These are phyloP conservation scores for Coleophora flavipennella DNA, from an alignment of 2,888 invertebrate species.

Conservation along the genomic window DNA sequence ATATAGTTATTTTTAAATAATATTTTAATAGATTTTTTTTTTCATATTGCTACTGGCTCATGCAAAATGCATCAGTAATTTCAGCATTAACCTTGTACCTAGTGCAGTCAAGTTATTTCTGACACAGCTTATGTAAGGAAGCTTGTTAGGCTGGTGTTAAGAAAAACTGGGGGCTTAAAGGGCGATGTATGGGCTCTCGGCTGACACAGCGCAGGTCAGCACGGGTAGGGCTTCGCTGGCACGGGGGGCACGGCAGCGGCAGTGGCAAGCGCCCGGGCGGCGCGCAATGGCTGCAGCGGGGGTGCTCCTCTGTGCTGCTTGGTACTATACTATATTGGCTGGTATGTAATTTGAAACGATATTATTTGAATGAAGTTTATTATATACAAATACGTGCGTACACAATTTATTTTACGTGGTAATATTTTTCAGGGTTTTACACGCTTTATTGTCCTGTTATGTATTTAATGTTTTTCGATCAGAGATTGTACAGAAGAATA, in stretches of 20 bases:
- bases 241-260: no score
- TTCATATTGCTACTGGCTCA: no score
- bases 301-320: conserved; percentile 47
- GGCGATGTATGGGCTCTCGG: conserved; percentile 50
- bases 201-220: no score
- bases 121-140: no score
- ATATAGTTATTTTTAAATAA: no score
- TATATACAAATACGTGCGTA: no score
- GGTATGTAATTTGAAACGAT: conserved; percentile 40
- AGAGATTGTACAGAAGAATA: conserved; percentile 76
- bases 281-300: conserved; percentile 40
- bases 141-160: background rate
- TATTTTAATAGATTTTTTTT: no score
- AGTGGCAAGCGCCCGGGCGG: conserved; percentile 24
- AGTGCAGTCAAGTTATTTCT: no score
- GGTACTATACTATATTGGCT: conserved; percentile 60
- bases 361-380: no score
- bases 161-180: conserved; percentile 29
- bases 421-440: conserved; percentile 66
- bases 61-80: no score
- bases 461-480: conserved; percentile 79
- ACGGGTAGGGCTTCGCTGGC: conserved; percentile 47
- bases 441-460: conserved; percentile 78
- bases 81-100: no score
- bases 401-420: no score